Evolutionary conservation across 1,140 invertebrate genomes (phyloP).

Genomic region (Drosophila kurseongensis): DNA sequence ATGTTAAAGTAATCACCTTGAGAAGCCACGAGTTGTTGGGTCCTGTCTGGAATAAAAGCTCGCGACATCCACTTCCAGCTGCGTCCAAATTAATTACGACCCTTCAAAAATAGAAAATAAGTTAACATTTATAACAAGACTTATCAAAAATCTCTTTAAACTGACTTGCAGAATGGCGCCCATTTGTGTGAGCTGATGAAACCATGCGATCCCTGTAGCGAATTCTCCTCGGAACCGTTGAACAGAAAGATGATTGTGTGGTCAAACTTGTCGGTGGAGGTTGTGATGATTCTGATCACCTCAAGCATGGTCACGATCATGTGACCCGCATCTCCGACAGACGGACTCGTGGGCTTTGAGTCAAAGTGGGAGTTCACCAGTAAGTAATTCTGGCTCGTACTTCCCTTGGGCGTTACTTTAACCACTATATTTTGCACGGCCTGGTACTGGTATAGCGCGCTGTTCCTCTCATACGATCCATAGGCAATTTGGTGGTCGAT

Average conservation of each 20-base stretch:
- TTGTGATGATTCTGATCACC: slow-evolving; percentile 86
- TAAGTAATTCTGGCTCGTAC: slow-evolving; percentile 85
- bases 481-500: slow-evolving; percentile 85
- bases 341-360: slow-evolving; percentile 91
- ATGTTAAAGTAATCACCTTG: slow-evolving; percentile 76
- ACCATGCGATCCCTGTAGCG: slow-evolving; percentile 89
- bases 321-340: slow-evolving; percentile 91
- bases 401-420: slow-evolving; percentile 86
- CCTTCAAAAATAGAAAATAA: slow-evolving; percentile 88
- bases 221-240: slow-evolving; percentile 92
- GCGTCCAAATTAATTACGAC: slow-evolving; percentile 98
- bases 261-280: slow-evolving; percentile 20
- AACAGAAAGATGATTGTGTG: slow-evolving; percentile 90
- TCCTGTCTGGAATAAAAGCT: slow-evolving; percentile 97
- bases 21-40: slow-evolving; percentile 95
- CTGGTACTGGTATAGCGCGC: slow-evolving; percentile 89
- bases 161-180: slow-evolving; percentile 86
- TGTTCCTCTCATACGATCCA: slow-evolving; percentile 90
- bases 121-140: background rate
- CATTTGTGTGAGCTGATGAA: slow-evolving; percentile 93
- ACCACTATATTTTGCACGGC: slow-evolving; percentile 91
- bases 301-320: slow-evolving; percentile 96
- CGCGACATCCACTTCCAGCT: slow-evolving; percentile 95
- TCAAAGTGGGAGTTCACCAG: slow-evolving; percentile 98
- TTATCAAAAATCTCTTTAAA: background rate